Evolutionary conservation across 2,888 invertebrate genomes (phyloP).

Genomic region (Drosophila nr. perissopoda): DNA sequence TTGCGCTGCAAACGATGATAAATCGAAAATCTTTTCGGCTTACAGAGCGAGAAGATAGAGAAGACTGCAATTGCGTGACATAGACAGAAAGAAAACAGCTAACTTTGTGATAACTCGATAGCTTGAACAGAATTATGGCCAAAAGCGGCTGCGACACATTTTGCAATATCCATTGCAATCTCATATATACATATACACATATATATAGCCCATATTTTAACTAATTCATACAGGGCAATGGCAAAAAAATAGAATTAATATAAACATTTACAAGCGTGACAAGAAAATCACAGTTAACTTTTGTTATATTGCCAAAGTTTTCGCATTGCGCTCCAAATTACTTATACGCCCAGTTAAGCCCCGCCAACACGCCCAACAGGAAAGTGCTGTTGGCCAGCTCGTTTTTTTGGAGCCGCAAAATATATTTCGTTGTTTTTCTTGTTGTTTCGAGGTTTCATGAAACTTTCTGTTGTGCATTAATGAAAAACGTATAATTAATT

Average conservation of each 20-base stretch:
- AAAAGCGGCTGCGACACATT: constrained; percentile 35
- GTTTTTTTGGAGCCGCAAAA: constrained; percentile 10
- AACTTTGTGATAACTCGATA: constrained; percentile 44
- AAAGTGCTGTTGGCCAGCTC: constrained; percentile 2
- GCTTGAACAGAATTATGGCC: constrained; percentile 47
- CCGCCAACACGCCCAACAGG: constrained; percentile 4
- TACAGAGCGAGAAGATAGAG: constrained; percentile 37
- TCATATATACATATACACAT: constrained; percentile 30
- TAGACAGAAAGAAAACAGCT: neutral
- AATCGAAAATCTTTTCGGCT: constrained; percentile 77
- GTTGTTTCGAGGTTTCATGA: constrained; percentile 5
- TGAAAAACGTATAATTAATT: constrained; percentile 63
- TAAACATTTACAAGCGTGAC: constrained; percentile 60
- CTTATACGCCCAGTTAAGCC: constrained; percentile 58
- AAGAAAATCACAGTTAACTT: constrained; percentile 77
- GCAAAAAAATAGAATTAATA: constrained; percentile 34
- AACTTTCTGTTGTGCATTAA: constrained; percentile 53
- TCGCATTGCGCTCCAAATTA: constrained; percentile 70
- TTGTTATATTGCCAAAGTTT: constrained; percentile 79
- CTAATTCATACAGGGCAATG: constrained; percentile 8
- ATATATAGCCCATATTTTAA: constrained; percentile 3
- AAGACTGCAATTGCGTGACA: neutral
- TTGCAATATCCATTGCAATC: constrained; percentile 35
- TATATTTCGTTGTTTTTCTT: constrained; percentile 16
- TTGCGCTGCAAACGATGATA: constrained; percentile 75